phyloP scores from a whole-genome alignment of 64 coral and sea anemone genomes.

The Anthopleura sola region DNA sequence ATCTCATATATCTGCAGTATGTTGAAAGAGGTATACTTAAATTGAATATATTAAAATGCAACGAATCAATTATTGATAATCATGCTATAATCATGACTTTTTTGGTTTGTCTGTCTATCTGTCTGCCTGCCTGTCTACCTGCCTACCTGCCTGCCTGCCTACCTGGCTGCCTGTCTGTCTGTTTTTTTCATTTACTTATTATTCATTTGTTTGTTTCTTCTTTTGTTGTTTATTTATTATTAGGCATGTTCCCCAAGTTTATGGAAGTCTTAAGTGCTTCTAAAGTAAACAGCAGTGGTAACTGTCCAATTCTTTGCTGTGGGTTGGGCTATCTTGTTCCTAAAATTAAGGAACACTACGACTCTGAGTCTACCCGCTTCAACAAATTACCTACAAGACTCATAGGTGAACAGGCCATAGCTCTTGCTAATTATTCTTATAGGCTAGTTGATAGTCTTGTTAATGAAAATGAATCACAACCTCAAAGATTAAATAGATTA shows the following conservation, averaged over 20 bases:
- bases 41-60: too few relatives aligned
- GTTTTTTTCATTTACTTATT: too few relatives aligned
- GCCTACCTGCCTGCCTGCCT: too few relatives aligned
- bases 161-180: too few relatives aligned
- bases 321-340: constrained; percentile 45
- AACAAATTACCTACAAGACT: constrained; percentile 51
- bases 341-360: constrained; percentile 46
- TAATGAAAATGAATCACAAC: constrained; percentile 15
- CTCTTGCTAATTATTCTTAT: constrained; percentile 39
- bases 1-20: not conserved
- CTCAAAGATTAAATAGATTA: constrained; percentile 13
- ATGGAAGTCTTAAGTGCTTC: constrained; percentile 17
- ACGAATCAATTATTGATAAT: too few relatives aligned
- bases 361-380: constrained; percentile 40
- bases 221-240: too few relatives aligned
- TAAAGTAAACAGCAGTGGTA: not conserved
- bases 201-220: too few relatives aligned
- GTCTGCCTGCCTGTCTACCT: too few relatives aligned
- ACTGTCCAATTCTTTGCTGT: constrained; percentile 8
- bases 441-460: constrained; percentile 33
- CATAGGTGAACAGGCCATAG: constrained; percentile 54
- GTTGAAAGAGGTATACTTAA: not conserved
- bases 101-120: too few relatives aligned
- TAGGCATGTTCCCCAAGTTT: constrained; percentile 12
- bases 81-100: too few relatives aligned